Base-by-base conservation (phyloP, 1,140 invertebrate species). In the Anoplophora glabripennis region DNA sequence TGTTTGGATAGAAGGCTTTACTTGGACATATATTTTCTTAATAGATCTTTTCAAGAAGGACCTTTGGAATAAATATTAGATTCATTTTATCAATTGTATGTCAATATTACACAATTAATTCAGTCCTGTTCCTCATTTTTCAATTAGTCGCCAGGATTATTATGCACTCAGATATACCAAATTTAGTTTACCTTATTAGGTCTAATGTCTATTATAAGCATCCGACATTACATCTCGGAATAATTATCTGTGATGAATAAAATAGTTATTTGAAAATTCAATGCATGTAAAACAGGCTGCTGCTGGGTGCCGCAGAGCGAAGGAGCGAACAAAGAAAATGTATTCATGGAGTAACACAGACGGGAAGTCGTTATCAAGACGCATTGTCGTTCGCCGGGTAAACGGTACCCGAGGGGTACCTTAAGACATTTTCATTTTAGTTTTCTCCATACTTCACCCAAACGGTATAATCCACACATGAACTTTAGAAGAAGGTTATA, bases 371-470 rank as follows among this genome's bases (percentile, higher is more conserved):
- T 72, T 71, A 59, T 62, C 59, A 69, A 72, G 69, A 70, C 69
- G 69, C 69, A 71, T 71, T 72, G 69, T 71, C 68, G 63, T 71
- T 72, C 66, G 55, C 59, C 59, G 46, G 59, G 56, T 51, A 64
- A 72, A 72, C 59, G 58, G 55, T 51, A 46, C 71, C 64, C 67
- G 40, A n/a, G 71, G 69, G 71, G 56, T 57, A 63, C 64, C 60
- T 72, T 65, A 65, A 67, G 68, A 69, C 68, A 64, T 69, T 72
- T 72, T 72, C 70, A 72, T 72, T 70, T 72, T 69, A 70, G 68
- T 69, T 70, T 70, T 63, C 68, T 60, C 54, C 53, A 67, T 67
- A 63, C 57, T 64, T 65, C 57, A 59, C 57, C 37, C 53, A 52
- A 57, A 57, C 52, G 60, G 47, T 57, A 62, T 62, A 62, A 57